Base-by-base conservation (phyloP, 2,888 invertebrate species). In the Gnatocerus cornutus region DNA sequence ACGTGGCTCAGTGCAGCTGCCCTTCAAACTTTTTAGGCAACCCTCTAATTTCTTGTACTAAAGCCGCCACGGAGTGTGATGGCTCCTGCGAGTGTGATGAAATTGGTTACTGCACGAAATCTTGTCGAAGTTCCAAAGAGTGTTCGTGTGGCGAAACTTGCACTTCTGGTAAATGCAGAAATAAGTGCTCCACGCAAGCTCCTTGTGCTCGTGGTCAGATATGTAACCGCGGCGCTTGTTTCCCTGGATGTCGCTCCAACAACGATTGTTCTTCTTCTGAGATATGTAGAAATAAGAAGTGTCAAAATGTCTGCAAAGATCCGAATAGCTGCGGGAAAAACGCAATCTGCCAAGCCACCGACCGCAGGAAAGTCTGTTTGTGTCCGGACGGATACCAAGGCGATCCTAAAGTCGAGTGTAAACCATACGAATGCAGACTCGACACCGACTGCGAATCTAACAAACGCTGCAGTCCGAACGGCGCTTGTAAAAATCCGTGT, bases 311-410 rank as follows among this genome's bases (percentile, higher is more conserved):
- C 45, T 94, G 94, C 78, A 84, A 87, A 71, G 86, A 88, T 72
- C 87, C 89, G 46, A 87, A 87, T 10, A 90, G 93, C 0, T 96
- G 96, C 77, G 96, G 96, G 3, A 89, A 89, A 74, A 92, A 93
- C 81, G 94, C 96, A 0, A 81, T 93, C 0, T 96, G 96, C 80
- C 89, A 90, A 72, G 90, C 93, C 0, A 90, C 92, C 1, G 92
- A 93, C 74, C 96, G 96, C 83, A 89, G 93, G 43, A 92, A 94
- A 46, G 89, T 96, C 2, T 97, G 97, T 81, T 89, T 94, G 68
- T 97, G 97, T 80, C 94, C 95, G 0, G 93, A 94, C 79, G 95
- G 96, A 10, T 94, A 89, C 80, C 92, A 92, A 74, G 95, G 95
- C 0, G 93, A 95, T 80, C 94, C 95, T 0, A 89, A 89, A 67